Evolutionary conservation across 2,113 vertebrate species (phyloP).

Genomic region (Rhadina sibilatrix): DNA sequence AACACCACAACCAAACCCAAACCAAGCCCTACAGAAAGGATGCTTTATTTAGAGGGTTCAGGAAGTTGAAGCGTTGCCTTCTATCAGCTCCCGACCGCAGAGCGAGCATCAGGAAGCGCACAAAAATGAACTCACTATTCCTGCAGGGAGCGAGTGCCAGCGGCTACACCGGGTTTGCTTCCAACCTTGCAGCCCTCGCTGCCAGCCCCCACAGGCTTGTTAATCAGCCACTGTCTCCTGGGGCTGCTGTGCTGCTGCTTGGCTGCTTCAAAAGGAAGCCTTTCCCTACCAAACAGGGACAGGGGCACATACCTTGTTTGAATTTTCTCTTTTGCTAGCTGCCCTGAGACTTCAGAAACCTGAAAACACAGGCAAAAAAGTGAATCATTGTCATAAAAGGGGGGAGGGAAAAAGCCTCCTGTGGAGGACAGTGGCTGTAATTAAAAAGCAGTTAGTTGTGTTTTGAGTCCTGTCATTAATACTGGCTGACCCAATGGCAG

Average conservation of each 20-base stretch:
- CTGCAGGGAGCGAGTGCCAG: conserved; percentile 27
- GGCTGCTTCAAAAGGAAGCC: not conserved
- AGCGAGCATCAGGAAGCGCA: conserved; percentile 36
- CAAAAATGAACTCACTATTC: conserved; percentile 58
- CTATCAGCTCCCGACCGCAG: conserved; percentile 36
- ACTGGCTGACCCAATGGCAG: not conserved
- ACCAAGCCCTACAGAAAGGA: not conserved
- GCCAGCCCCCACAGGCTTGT: not conserved
- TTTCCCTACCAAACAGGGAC: not conserved
- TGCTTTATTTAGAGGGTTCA: conserved; percentile 49
- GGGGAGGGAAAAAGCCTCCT: not conserved
- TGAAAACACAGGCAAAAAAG: not conserved
- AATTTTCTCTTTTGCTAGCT: not conserved
- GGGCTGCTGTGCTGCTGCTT: not conserved
- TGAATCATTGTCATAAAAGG: not conserved
- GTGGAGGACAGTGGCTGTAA: not conserved
- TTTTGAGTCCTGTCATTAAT: not conserved
- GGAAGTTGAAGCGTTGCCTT: conserved; percentile 46
- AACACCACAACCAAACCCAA: not conserved
- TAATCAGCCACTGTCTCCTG: not conserved
- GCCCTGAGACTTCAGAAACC: not conserved
- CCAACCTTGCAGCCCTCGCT: not conserved
- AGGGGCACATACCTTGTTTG: not conserved
- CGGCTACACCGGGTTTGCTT: not conserved
- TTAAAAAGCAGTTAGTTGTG: not conserved